A percentile compares a stretch with the other conserved stretches of the same genome.
phyloP scores from a whole-genome alignment of 2,888 invertebrate genomes.

The Calameuta idolon region DNA sequence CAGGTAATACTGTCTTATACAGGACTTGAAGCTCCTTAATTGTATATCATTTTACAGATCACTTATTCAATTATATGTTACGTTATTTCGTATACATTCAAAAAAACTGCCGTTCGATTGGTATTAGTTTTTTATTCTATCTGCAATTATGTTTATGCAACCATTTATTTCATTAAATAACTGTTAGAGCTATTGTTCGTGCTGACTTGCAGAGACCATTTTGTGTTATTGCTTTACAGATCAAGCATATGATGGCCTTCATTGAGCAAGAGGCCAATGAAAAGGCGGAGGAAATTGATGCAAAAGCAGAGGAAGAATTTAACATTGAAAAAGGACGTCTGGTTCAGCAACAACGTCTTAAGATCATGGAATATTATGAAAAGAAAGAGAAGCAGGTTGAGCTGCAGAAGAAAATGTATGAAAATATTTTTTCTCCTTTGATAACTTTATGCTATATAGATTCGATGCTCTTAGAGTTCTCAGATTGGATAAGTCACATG shows the following conservation, averaged over 20 bases:
- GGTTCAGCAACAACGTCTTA: conserved; percentile 97
- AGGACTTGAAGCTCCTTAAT: not conserved
- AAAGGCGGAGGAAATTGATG: conserved; percentile 99
- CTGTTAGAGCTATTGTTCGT: not conserved
- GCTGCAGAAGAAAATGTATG: conserved; percentile 97
- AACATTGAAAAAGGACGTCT: conserved; percentile 99
- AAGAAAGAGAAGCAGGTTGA: conserved; percentile 99
- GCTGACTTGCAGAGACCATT: not conserved
- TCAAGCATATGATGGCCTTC: conserved; percentile 99
- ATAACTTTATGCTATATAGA: not conserved
- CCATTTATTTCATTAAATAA: not conserved
- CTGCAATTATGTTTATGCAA: not conserved
- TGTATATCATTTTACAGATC: not conserved
- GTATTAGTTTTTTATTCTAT: not conserved
- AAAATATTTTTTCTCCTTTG: conserved; percentile 23
- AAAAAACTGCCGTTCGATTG: not conserved
- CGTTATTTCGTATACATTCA: not conserved
- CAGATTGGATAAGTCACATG: not conserved
- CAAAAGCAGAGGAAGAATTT: conserved; percentile 99
- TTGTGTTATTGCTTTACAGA: conserved; percentile 72
- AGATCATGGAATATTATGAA: conserved; percentile 99
- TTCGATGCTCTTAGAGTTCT: not conserved
- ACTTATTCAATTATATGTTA: not conserved
- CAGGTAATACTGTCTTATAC: not conserved
- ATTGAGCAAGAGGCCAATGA: conserved; percentile 99